Evolutionary conservation across 2,113 vertebrate genomes (phyloP).

Genomic region (Dipodomys stephensi): DNA sequence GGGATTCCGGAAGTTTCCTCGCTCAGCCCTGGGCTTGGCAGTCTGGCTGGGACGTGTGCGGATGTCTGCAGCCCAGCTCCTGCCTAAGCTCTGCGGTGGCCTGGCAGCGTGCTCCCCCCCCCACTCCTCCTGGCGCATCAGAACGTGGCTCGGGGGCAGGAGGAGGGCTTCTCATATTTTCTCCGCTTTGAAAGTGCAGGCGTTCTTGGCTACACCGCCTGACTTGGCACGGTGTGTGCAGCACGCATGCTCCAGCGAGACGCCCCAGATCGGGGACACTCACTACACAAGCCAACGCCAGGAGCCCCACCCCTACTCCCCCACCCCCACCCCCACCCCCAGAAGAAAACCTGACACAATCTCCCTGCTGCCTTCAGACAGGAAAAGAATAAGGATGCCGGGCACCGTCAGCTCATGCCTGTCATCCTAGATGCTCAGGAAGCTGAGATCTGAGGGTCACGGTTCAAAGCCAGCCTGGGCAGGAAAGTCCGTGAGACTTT

Average conservation of each 20-base stretch:
- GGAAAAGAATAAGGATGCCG: too few relatives aligned
- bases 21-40: background rate
- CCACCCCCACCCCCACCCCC: background rate
- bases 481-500: too few relatives aligned
- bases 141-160: slow-evolving; percentile 83
- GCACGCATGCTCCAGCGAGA: background rate
- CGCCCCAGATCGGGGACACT: too few relatives aligned
- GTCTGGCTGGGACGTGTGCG: background rate
- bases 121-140: slow-evolving; percentile 80
- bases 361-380: background rate
- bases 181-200: slow-evolving; percentile 84
- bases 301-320: background rate
- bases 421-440: too few relatives aligned
- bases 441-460: too few relatives aligned
- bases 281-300: background rate
- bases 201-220: slow-evolving; percentile 79
- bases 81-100: slow-evolving; percentile 42
- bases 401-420: too few relatives aligned
- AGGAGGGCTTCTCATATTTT: slow-evolving; percentile 67
- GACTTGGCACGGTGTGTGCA: slow-evolving; percentile 70
- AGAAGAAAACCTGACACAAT: background rate
- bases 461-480: too few relatives aligned
- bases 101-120: slow-evolving; percentile 73
- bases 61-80: background rate
- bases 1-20: too few relatives aligned